phyloP scores from a whole-genome alignment of 2,113 vertebrate species.

The Cnemophilus loriae region DNA sequence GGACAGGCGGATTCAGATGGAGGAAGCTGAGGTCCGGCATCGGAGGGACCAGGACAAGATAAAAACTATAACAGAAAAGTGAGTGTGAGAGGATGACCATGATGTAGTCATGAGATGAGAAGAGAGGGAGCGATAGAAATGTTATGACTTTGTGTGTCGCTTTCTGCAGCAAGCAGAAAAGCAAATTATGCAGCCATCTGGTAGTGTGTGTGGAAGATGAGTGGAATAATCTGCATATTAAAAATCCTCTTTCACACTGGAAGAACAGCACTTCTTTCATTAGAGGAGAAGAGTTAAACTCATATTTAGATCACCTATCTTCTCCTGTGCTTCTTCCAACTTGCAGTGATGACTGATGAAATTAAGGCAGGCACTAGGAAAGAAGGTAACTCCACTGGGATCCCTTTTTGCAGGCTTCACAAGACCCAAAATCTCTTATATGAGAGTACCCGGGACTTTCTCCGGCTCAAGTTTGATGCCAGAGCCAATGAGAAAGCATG shows the following conservation, averaged over 20 bases:
- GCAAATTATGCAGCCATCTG: neutral
- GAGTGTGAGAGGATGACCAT: neutral
- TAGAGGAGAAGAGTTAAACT: neutral
- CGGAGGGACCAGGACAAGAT: slow-evolving; percentile 83
- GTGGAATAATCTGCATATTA: neutral
- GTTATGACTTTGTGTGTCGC: neutral
- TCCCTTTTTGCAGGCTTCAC: slow-evolving; percentile 74
- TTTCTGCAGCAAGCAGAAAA: neutral
- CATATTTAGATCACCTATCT: neutral
- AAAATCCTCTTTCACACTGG: neutral
- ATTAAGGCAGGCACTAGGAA: neutral
- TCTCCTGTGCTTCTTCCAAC: neutral
- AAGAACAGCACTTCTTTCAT: neutral
- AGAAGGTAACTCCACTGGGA: neutral
- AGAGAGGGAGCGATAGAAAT: neutral
- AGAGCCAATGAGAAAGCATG: slow-evolving; percentile 85
- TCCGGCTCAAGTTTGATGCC: slow-evolving; percentile 86
- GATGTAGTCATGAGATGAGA: neutral
- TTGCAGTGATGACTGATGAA: neutral
- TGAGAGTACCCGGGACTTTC: slow-evolving; percentile 89
- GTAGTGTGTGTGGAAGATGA: neutral
- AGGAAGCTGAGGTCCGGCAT: slow-evolving; percentile 83
- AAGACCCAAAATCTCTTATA: slow-evolving; percentile 87
- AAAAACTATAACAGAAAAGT: slow-evolving; percentile 83
- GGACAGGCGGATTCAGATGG: slow-evolving; percentile 82